Base-by-base conservation (phyloP, 2,888 invertebrate species). In the Eucera pruinosa region DNA sequence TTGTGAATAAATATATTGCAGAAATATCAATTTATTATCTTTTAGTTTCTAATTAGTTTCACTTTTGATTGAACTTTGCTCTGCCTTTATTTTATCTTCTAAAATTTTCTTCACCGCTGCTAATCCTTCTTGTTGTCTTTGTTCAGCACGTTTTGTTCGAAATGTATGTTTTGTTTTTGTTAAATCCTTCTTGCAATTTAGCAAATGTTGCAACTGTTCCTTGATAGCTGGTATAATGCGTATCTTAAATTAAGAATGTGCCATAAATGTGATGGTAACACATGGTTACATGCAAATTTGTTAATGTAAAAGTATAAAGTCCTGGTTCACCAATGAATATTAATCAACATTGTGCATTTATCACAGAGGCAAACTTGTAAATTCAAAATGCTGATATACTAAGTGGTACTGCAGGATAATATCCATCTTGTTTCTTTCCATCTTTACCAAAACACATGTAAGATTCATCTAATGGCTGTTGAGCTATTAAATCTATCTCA, bases 401-500 rank as follows among this genome's bases (percentile, higher is more conserved):
- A 27, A 76, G 71, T 13, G 89, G 90, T 61, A 87, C 77, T 25
- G 74, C 82, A 13, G 93, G 93, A 89, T 92, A 92, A 84, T 92
- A 93, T 33, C 93, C 93, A n/a, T 78, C 77, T 2, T 80, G 69
- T 39, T 83, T 86, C 39, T 75, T 70, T 23, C 84, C 70, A 62
- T 82, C 61, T 68, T 83, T 72, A 65, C 61, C 50, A 68, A 91
- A 92, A 73, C 86, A 87, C 23, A 81, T 52, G 50, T 89, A 85
- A 41, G 80, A 36, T 41, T 89, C 69, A 41, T 94, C 93, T 18
- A 95, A 84, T 6, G 94, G 93, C 82, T 93, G 93, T 11, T 91
- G 90, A 5, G 94, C 93, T 55, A 95, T 87, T 68, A 93, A 91
- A 80, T 95, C 95, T 61, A 96, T 90, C 58, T 94, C 94, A 2